phyloP scores from a whole-genome alignment of 2,888 invertebrate species.

The Dynastes grantii region DNA sequence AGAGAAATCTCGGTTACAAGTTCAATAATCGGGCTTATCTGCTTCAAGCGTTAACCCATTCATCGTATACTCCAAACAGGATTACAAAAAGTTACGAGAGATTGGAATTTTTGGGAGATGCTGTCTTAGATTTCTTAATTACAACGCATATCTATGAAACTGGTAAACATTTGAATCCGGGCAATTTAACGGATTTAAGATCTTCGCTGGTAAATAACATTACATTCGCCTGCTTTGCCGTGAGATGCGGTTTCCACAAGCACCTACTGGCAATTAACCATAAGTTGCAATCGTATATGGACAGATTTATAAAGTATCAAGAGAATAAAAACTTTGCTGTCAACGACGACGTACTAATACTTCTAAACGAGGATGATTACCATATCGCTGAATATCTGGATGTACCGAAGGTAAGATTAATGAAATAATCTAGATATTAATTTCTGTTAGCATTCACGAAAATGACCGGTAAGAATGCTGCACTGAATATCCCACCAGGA shows the following conservation, averaged over 20 bases:
- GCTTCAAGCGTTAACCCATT: conserved; percentile 94
- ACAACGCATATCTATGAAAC: conserved; percentile 91
- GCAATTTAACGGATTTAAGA: conserved; percentile 92
- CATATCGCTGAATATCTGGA: conserved; percentile 85
- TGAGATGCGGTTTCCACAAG: conserved; percentile 89
- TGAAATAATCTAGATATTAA: no score
- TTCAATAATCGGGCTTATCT: conserved; percentile 88
- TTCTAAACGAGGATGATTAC: conserved; percentile 79
- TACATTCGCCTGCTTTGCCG: conserved; percentile 92
- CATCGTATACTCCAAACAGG: conserved; percentile 87
- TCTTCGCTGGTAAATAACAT: conserved; percentile 97
- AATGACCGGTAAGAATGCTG: no score
- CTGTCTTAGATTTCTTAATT: conserved; percentile 91
- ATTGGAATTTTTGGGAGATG: conserved; percentile 94
- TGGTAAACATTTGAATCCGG: conserved; percentile 80
- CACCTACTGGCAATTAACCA: conserved; percentile 75
- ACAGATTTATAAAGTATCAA: conserved; percentile 78
- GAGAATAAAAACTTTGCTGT: conserved; percentile 75
- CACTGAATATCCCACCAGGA: no score
- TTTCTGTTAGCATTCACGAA: no score
- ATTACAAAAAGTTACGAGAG: conserved; percentile 91
- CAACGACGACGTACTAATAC: conserved; percentile 79
- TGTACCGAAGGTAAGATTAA: conserved; percentile 81
- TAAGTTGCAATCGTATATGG: conserved; percentile 73
- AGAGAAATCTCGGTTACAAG: conserved; percentile 76